These are phyloP conservation scores for Leptopilina myrica DNA, from an alignment of 2,888 invertebrate genomes.

Conservation along the genomic window DNA sequence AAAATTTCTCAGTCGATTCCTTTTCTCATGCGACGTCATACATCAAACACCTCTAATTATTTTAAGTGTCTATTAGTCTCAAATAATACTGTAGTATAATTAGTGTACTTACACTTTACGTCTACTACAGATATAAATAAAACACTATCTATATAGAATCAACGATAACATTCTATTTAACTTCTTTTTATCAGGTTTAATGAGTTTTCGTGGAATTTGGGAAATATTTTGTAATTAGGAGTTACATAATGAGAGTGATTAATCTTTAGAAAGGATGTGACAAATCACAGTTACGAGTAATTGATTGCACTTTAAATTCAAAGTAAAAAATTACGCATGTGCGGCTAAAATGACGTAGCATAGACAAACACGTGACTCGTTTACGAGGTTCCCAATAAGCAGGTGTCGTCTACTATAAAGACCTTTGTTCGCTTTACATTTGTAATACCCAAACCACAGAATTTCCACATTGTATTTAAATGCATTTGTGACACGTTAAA, in stretches of 20 bases:
- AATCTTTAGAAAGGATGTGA: not conserved
- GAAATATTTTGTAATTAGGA: not conserved
- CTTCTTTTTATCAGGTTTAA: not conserved
- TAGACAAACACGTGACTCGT: conserved; percentile 18
- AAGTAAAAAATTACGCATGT: conserved; percentile 1
- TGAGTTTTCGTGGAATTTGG: not conserved
- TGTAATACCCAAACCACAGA: not conserved
- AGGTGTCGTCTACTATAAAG: conserved; percentile 12
- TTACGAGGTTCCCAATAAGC: conserved; percentile 17
- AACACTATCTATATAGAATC: not conserved
- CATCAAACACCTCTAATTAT: no score
- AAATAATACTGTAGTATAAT: no score
- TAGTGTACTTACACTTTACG: no score
- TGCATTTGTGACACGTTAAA: no score
- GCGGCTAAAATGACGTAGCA: conserved; percentile 22
- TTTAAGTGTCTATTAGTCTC: no score
- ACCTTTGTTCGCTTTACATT: conserved; percentile 17
- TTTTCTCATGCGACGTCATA: no score
- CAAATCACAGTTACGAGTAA: conserved; percentile 20
- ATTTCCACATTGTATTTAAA: not conserved
- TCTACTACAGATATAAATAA: no score
- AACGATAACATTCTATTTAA: not conserved
- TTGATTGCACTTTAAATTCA: conserved; percentile 14
- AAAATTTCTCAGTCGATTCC: no score
- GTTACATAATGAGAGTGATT: not conserved